Evolutionary conservation across 2,888 invertebrate species (phyloP).

Genomic region (Colostygia pectinataria): DNA sequence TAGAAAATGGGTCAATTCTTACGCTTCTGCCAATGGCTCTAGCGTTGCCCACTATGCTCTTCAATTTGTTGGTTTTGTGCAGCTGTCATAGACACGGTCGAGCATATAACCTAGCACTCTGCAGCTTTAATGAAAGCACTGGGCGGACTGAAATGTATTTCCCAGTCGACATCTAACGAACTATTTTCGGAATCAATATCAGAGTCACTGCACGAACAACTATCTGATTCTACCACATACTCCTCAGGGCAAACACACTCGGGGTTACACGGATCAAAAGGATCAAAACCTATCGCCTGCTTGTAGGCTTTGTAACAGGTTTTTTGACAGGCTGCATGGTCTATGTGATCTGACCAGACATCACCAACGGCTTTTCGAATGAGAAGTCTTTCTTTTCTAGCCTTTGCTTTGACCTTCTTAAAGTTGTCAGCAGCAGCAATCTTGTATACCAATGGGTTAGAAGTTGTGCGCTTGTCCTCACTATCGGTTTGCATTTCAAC

Average conservation of each 20-base stretch:
- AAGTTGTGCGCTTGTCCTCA: constrained; percentile 40
- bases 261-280: constrained; percentile 43
- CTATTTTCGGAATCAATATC: constrained; percentile 52
- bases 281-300: constrained; percentile 51
- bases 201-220: constrained; percentile 49
- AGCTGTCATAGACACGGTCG: too few relatives aligned
- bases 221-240: constrained; percentile 31
- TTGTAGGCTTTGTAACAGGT: constrained; percentile 57
- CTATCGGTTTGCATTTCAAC: constrained; percentile 60
- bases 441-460: constrained; percentile 59
- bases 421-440: constrained; percentile 56
- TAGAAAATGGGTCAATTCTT: too few relatives aligned
- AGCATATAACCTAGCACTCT: too few relatives aligned
- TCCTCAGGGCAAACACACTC: constrained; percentile 38
- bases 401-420: constrained; percentile 47
- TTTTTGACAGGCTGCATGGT: constrained; percentile 57
- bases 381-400: constrained; percentile 44
- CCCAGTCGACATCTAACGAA: constrained; percentile 69
- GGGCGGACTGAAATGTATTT: constrained; percentile 69
- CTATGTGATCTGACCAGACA: constrained; percentile 52
- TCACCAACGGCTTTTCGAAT: constrained; percentile 46
- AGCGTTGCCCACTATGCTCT: too few relatives aligned
- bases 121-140: too few relatives aligned
- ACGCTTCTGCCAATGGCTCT: too few relatives aligned
- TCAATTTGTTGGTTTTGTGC: too few relatives aligned